Evolutionary conservation across 1,140 invertebrate species (phyloP).

Genomic region (Panonychus citri): DNA sequence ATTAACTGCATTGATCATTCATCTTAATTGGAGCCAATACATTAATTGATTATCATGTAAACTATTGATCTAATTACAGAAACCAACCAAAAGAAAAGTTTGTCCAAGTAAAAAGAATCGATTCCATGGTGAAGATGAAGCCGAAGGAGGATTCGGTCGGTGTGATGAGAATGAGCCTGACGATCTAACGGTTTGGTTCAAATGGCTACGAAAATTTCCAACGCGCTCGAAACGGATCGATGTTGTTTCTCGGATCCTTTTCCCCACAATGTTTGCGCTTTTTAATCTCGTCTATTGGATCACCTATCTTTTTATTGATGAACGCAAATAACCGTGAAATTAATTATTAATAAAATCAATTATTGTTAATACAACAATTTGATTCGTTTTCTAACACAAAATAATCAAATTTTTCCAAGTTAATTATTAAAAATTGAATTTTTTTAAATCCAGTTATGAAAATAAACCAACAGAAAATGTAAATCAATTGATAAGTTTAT

Average conservation of each 20-base stretch:
- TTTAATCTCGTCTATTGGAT: constrained; percentile 89
- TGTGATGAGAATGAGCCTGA: not conserved
- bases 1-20: too few species aligned
- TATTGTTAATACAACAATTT: too few species aligned
- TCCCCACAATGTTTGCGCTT: constrained; percentile 72
- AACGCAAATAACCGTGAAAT: too few species aligned
- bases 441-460: too few species aligned
- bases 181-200: constrained; percentile 33
- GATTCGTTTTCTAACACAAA: too few species aligned
- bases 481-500: too few species aligned
- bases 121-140: not conserved
- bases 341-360: too few species aligned
- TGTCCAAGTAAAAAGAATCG: not conserved
- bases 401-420: too few species aligned
- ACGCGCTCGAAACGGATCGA: constrained; percentile 76
- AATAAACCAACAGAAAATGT: too few species aligned
- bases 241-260: constrained; percentile 73
- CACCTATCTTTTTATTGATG: constrained; percentile 53
- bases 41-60: too few species aligned
- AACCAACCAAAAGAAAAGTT: not conserved
- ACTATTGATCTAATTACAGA: not conserved
- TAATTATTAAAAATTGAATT: too few species aligned
- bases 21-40: too few species aligned
- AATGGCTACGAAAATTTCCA: constrained; percentile 77
- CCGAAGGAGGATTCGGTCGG: not conserved